phyloP scores from a whole-genome alignment of 2,888 invertebrate species.

The Rhabditoides inermis region DNA sequence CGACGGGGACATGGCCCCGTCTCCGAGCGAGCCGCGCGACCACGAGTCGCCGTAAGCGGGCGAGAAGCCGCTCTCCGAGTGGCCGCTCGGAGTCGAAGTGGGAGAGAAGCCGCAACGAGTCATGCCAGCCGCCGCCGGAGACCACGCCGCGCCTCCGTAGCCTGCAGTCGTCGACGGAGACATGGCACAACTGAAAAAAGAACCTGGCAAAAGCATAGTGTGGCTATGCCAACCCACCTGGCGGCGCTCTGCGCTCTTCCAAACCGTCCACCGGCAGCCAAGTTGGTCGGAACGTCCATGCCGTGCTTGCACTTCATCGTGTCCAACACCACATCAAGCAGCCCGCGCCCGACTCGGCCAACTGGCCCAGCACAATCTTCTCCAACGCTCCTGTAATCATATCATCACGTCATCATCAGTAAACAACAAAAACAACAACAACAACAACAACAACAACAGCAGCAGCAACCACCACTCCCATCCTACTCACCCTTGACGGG shows the following conservation, averaged over 20 bases:
- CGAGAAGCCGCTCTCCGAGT: slow-evolving; percentile 84
- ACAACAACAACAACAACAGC: too few relatives aligned
- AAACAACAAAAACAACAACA: too few relatives aligned
- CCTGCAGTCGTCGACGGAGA: slow-evolving; percentile 54
- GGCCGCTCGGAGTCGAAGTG: too few relatives aligned
- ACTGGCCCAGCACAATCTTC: slow-evolving; percentile 96
- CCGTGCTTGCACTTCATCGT: slow-evolving; percentile 97
- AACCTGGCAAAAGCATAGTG: too few relatives aligned
- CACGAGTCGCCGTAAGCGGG: too few relatives aligned
- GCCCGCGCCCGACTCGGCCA: slow-evolving; percentile 93
- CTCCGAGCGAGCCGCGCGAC: too few relatives aligned
- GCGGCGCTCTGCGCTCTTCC: slow-evolving; percentile 11
- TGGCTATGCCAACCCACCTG: too few relatives aligned
- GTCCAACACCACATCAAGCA: slow-evolving; percentile 93
- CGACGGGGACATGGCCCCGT: slow-evolving; percentile 40
- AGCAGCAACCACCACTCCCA: too few relatives aligned
- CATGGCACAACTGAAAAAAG: slow-evolving; percentile 30
- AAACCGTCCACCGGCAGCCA: slow-evolving; percentile 30
- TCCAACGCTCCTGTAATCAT: slow-evolving; percentile 67
- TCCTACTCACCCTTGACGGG: slow-evolving; percentile 80
- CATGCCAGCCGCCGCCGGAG: slow-evolving; percentile 75
- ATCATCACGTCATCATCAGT: too few relatives aligned
- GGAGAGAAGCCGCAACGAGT: slow-evolving; percentile 92
- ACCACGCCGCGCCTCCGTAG: slow-evolving; percentile 66
- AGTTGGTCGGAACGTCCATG: slow-evolving; percentile 75